Base-by-base conservation (phyloP, 2,797 vertebrate genomes). In the Argentina silus region DNA sequence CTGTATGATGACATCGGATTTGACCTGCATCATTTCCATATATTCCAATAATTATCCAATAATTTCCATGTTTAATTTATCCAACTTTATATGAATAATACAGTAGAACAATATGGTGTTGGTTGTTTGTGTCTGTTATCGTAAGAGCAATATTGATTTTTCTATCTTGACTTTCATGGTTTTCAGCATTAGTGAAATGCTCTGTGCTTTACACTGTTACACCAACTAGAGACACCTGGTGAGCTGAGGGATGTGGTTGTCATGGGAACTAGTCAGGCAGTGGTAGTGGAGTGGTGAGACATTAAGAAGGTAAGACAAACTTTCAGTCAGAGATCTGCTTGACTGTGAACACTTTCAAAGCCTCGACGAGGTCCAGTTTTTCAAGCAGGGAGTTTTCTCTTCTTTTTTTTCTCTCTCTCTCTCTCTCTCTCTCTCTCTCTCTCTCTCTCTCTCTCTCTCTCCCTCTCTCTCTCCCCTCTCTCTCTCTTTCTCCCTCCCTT, bases 211-310 rank as follows among this genome's bases (percentile, higher is more conserved):
- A 7, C n/a, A 6, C n/a, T 17, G 55, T 43, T 43, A 62, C 15
- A 62, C 12, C 27, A 42, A 23, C 45, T 23, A 67, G 19, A 48
- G 19, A 6, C 19, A 50, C 19, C 64, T 23, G 12, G 45, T 3
- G 12, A 50, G 64, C 68, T 75, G 73, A 75, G 72, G 77, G 75
- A 86, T 78, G 78, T 50, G 74, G 85, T 85, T 84, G 85, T 84
- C 82, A 87, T 82, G 81, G 83, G 69, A 84, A 87, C 83, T 69
- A 62, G 48, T 36, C 19, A 71, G 73, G 71, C 73, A 72, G 66
- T 17, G 51, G 70, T 21, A 50, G 64, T 69, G 21, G 45, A 69
- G 63, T n/a, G 15, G 75, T 66, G 53, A 81, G 77, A 83, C 59
- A 70, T 78, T 57, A 78, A 78, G 72, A 78, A 70, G 75, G 69